phyloP scores from a whole-genome alignment of 2,888 invertebrate species.

The Chloroclystis v-ata region DNA sequence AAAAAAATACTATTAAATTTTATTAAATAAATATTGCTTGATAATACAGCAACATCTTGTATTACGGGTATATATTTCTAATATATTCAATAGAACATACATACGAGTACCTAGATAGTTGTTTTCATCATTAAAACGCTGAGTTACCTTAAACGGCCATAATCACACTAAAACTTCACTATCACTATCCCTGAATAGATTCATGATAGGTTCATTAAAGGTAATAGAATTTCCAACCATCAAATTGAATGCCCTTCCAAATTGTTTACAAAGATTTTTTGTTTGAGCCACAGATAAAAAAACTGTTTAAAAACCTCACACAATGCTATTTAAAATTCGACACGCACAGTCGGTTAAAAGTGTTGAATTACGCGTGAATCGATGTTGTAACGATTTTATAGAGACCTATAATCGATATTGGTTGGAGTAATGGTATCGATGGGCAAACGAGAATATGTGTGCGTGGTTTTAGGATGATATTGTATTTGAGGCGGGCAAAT shows the following conservation, averaged over 20 bases:
- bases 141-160: too few relatives aligned
- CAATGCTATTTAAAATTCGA: slow-evolving; percentile 16
- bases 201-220: not conserved
- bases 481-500: slow-evolving; percentile 1
- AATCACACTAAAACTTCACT: too few relatives aligned
- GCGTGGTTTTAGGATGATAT: not conserved
- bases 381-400: slow-evolving; percentile 33
- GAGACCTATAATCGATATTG: slow-evolving; percentile 30
- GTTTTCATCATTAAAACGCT: too few relatives aligned
- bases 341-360: slow-evolving; percentile 13
- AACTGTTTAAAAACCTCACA: slow-evolving; percentile 1
- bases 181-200: not conserved
- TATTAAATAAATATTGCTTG: too few relatives aligned
- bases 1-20: too few relatives aligned
- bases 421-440: slow-evolving; percentile 23
- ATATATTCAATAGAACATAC: too few relatives aligned
- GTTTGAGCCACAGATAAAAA: slow-evolving; percentile 6
- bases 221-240: not conserved
- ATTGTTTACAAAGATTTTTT: slow-evolving; percentile 9
- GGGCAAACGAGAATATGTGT: slow-evolving; percentile 13
- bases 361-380: slow-evolving; percentile 34
- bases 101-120: too few relatives aligned
- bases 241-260: slow-evolving; percentile 1
- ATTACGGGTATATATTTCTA: too few relatives aligned
- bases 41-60: too few relatives aligned